phyloP scores from a whole-genome alignment of 2,888 invertebrate species.

The Sinohyriopsis cumingii region DNA sequence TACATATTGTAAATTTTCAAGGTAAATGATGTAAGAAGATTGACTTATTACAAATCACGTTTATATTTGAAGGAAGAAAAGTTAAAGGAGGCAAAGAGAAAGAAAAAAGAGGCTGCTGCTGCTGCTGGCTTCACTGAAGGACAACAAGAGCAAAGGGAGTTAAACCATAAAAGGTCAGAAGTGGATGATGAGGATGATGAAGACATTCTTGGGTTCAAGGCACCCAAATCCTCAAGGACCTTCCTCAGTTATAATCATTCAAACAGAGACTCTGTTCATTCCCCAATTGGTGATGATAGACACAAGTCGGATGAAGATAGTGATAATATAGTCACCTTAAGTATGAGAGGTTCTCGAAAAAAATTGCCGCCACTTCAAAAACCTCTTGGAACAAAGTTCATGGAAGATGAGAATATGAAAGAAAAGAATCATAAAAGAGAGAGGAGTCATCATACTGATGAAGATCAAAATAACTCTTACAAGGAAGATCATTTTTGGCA shows the following conservation, averaged over 20 bases:
- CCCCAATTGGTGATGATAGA: not conserved
- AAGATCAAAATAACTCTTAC: conserved; percentile 8
- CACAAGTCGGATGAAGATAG: conserved; percentile 4
- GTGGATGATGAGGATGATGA: conserved; percentile 5
- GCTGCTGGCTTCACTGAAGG: not conserved
- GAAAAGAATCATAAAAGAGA: conserved; percentile 24
- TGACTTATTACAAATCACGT: not conserved
- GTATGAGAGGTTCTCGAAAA: conserved; percentile 18
- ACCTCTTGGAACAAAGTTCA: conserved; percentile 44
- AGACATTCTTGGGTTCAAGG: conserved; percentile 24
- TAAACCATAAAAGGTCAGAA: not conserved
- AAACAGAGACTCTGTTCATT: conserved; percentile 8
- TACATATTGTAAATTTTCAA: too few species aligned
- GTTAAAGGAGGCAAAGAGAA: conserved; percentile 44
- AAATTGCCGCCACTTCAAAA: conserved; percentile 50
- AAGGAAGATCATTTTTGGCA: too few species aligned
- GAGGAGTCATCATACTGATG: conserved; percentile 14
- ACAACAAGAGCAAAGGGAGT: conserved; percentile 1
- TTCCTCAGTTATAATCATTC: conserved; percentile 18
- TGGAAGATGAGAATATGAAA: conserved; percentile 23
- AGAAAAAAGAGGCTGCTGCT: conserved; percentile 21
- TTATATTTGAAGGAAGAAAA: conserved; percentile 41
- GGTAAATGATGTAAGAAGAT: too few species aligned
- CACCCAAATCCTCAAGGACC: conserved; percentile 32
- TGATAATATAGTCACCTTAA: conserved; percentile 3